Percentiles rank a stretch among this genome's conserved stretches.
phyloP scores from a whole-genome alignment of 2,888 invertebrate genomes.

The Loripinus fragilis region DNA sequence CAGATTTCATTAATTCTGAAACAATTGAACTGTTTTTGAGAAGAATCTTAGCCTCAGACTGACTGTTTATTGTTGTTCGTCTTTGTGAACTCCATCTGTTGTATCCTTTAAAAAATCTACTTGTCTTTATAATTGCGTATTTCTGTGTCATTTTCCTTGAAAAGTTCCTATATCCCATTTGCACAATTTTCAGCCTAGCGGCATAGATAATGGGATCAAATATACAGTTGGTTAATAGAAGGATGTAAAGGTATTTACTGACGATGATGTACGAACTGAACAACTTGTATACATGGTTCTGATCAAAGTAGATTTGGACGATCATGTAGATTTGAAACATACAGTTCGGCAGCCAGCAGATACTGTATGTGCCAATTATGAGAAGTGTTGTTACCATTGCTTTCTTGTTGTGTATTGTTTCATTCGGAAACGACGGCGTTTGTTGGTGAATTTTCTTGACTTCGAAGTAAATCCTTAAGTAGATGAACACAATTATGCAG shows the following conservation, averaged over 20 bases:
- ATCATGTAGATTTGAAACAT: slow-evolving; percentile 69
- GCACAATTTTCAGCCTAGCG: slow-evolving; percentile 68
- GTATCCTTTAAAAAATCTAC: not conserved
- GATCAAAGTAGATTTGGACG: slow-evolving; percentile 60
- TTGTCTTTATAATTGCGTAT: not conserved
- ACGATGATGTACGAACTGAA: slow-evolving; percentile 56
- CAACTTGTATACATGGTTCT: slow-evolving; percentile 48
- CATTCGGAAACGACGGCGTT: slow-evolving; percentile 50
- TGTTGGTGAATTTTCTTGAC: slow-evolving; percentile 57
- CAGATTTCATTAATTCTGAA: no score
- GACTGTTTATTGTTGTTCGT: not conserved
- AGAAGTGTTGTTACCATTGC: slow-evolving; percentile 75
- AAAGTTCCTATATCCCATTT: slow-evolving; percentile 63
- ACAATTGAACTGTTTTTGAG: no score
- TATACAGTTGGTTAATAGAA: slow-evolving; percentile 69
- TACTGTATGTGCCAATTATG: slow-evolving; percentile 73
- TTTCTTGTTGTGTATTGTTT: slow-evolving; percentile 68
- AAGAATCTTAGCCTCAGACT: not conserved
- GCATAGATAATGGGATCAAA: slow-evolving; percentile 75
- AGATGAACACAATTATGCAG: slow-evolving; percentile 69
- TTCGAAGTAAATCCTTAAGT: slow-evolving; percentile 71
- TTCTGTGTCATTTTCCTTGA: not conserved
- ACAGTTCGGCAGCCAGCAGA: slow-evolving; percentile 76
- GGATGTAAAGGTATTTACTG: slow-evolving; percentile 69
- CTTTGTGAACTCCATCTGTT: not conserved